These are phyloP conservation scores for Silurus glanis DNA, from an alignment of 2,113 vertebrate species.

Conservation along the genomic window DNA sequence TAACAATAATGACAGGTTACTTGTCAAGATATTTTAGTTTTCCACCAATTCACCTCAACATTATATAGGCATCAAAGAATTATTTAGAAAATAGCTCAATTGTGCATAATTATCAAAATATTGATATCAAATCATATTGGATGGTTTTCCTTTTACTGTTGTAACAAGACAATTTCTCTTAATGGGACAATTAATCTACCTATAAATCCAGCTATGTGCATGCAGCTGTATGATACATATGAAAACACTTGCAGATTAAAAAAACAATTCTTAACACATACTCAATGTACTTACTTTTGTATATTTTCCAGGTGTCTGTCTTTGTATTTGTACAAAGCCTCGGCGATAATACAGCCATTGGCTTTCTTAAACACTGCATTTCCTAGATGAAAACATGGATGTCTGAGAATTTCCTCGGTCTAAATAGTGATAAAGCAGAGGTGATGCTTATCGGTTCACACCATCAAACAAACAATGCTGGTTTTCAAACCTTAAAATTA, in stretches of 20 bases:
- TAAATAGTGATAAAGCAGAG: no score
- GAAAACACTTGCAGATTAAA: not conserved
- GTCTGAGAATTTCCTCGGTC: no score
- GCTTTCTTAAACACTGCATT: no score
- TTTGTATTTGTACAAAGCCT: no score
- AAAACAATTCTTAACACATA: constrained; percentile 1
- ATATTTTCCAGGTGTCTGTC: not conserved
- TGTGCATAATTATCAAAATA: not conserved
- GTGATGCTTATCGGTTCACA: no score
- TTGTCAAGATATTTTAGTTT: not conserved
- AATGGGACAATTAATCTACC: not conserved
- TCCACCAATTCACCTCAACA: no score
- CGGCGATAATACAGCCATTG: no score
- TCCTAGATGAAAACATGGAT: no score
- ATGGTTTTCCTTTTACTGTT: not conserved
- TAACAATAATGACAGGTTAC: not conserved
- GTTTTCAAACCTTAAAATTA: no score
- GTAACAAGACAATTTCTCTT: not conserved
- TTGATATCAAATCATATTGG: not conserved
- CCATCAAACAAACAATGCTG: no score
- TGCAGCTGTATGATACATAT: not conserved
- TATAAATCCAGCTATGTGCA: not conserved
- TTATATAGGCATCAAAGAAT: no score
- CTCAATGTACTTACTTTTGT: not conserved
- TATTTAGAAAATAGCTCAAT: no score